Base-by-base conservation (phyloP, 2,797 vertebrate genomes). In the Chanos chanos region DNA sequence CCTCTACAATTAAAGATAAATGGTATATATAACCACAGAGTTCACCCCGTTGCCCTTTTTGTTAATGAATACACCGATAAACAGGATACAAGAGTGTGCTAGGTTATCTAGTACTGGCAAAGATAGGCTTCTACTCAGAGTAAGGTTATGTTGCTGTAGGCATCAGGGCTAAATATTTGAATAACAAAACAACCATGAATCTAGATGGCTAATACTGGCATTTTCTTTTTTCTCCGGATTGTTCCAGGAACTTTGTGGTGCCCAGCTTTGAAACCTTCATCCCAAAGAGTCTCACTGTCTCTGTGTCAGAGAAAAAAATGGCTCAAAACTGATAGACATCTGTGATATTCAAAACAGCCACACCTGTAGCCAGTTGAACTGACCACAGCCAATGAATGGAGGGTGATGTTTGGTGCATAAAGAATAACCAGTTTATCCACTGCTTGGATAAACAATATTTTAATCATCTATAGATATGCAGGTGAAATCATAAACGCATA, bases 81-180 rank as follows among this genome's bases (percentile, higher is more conserved):
- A n/a, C n/a, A n/a, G n/a, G n/a, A n/a, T n/a, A n/a, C n/a, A 36
- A 1, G 19, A 18, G 10, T 19, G 39, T 33, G 9, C 48, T 43
- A 19, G 22, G 31, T 33, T 15, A 50, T 7, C 12, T 18, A 21
- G 34, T 19, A 24, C 31, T 7, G 30, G 10, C 5, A 4, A 24
- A 1, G n/a, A n/a, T 3, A n/a, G 10, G 22, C 10, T 12, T n/a
- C 22, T 21, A 3, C 41, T 9, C 19, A 6, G 7, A 33, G 27
- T 2, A 4, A 43, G 31, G 15, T 22, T 22, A 8, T 41, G 19
- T 19, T 54, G 49, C 36, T 60, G 24, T 39, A 56, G 31, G 6
- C 50, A 43, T n/a, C 51, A 34, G 44, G 30, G 5, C 10, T 57
- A n/a, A 44, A 30, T 9, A 72, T 82, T 83, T 83, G 72, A 82